A percentile compares a stretch with the other conserved stretches of the same genome.
Conservation (phyloP, 2,888 invertebrate species). For the Andricus curvator region DNA sequence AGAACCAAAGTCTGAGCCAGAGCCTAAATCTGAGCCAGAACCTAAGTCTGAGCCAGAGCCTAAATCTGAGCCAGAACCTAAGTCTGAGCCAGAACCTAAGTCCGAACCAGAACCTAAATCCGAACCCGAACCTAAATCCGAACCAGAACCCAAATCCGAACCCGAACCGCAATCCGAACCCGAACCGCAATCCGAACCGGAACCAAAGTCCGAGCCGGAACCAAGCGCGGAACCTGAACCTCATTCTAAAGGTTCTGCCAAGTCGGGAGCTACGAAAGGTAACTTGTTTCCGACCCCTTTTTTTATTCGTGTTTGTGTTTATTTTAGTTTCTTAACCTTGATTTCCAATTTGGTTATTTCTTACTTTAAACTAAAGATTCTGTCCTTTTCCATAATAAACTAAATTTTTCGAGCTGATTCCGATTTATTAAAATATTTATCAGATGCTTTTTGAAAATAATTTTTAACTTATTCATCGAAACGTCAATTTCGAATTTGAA, state of each 20-base stretch:
- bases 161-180: constrained; percentile 51
- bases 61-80: constrained; percentile 76
- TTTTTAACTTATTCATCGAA: no score
- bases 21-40: constrained; percentile 76
- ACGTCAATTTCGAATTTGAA: no score
- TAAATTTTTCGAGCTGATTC: no score
- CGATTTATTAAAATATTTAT: no score
- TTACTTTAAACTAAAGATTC: background rate
- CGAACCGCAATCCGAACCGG: constrained; percentile 59
- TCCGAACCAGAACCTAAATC: constrained; percentile 67
- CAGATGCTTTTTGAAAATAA: no score
- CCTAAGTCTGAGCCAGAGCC: constrained; percentile 77
- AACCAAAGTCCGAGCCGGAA: constrained; percentile 74
- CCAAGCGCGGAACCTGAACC: constrained; percentile 78
- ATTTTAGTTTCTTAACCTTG: background rate
- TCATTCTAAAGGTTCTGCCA: constrained; percentile 70
- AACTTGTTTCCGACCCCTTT: constrained; percentile 51
- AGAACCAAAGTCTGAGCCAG: constrained; percentile 75
- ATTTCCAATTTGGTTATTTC: background rate
- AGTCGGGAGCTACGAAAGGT: constrained; percentile 72
- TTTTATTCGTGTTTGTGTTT: background rate
- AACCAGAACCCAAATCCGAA: constrained; percentile 73
- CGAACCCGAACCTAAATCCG: constrained; percentile 74
- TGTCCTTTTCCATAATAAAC: no score
- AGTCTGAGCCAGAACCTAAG: constrained; percentile 72